Evolutionary conservation across 2,113 vertebrate species (phyloP).

Genomic region (Gobio gobio): DNA sequence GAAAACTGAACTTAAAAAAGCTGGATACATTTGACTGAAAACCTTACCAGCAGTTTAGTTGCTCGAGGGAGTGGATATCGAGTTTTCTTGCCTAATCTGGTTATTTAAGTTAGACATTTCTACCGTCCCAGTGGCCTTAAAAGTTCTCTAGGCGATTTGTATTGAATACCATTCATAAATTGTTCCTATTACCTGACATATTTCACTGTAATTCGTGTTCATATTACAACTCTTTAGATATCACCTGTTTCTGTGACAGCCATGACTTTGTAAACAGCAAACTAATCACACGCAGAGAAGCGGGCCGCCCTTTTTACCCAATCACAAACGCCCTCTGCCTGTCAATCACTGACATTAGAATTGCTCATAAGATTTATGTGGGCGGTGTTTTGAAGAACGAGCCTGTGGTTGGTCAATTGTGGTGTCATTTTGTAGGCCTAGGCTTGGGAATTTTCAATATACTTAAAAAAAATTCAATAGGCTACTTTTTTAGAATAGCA

Average conservation of each 20-base stretch:
- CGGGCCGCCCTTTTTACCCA: not conserved
- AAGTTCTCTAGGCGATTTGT: not conserved
- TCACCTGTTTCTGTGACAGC: not conserved
- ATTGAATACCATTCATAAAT: not conserved
- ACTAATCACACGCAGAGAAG: not conserved
- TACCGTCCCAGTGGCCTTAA: not conserved
- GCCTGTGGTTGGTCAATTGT: not conserved
- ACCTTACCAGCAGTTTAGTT: not conserved
- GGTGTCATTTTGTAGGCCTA: not conserved
- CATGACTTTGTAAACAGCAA: not conserved
- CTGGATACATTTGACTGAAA: not conserved
- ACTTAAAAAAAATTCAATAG: too few species aligned
- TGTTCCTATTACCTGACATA: not conserved
- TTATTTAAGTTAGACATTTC: not conserved
- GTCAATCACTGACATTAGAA: not conserved
- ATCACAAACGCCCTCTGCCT: conserved; percentile 12
- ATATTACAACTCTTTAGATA: not conserved
- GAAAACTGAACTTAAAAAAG: not conserved
- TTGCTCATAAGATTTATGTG: not conserved
- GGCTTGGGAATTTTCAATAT: not conserved
- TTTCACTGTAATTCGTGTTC: not conserved
- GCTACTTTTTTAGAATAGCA: not conserved
- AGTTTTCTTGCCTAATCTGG: not conserved
- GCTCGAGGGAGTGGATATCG: not conserved
- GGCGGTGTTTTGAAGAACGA: not conserved